Base-by-base conservation (phyloP, 1,140 invertebrate species). In the Proales similis region DNA sequence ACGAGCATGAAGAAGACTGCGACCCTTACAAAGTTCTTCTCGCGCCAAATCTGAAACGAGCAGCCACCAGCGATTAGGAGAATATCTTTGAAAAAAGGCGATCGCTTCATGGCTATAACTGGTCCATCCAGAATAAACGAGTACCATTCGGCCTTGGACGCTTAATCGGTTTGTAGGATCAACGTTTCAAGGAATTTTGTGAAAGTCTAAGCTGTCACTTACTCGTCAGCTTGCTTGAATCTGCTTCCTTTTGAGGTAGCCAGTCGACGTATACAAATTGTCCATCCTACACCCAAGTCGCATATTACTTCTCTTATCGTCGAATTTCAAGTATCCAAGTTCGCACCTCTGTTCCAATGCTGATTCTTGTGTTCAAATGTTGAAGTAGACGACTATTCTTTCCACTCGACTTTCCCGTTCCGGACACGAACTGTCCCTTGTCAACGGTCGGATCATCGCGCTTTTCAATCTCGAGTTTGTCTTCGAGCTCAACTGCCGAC, bases 171-270 rank as follows among this genome's bases (percentile, higher is more conserved):
- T 64, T 2, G 63, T 14, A 24, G 39, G 19, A 26, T 63, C 24
- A 26, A 26, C 17, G 27, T 43, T 22, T 20, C 45, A 24, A n/a
- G 22, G 2, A 33, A 33, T 39, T 19, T 48, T 3, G 30, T 22
- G 14, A 45, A 26, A 32, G 42, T 48, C 22, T 5, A 14, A 29
- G 5, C n/a, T 7, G n/a, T 12, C 9, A 66, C 68, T 67, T 70
- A 76, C 74, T 77, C 61, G 71, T 68, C 43, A 75, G 67, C 67
- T 77, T 77, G 48, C 74, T 74, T 26, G 71, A 68, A 49, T 77
- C 76, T 26, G 72, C 69, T 65, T 77, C 76, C 69, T 77, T 77
- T 48, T 75, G 72, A 45, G 76, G 76, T 71, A 77, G 74, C 76
- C 76, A 77, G 63, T 77, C 75, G 3, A 72, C 68, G 66, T 75